Evolutionary conservation across 2,888 invertebrate species (phyloP).

Genomic region (Nowickia ferox): DNA sequence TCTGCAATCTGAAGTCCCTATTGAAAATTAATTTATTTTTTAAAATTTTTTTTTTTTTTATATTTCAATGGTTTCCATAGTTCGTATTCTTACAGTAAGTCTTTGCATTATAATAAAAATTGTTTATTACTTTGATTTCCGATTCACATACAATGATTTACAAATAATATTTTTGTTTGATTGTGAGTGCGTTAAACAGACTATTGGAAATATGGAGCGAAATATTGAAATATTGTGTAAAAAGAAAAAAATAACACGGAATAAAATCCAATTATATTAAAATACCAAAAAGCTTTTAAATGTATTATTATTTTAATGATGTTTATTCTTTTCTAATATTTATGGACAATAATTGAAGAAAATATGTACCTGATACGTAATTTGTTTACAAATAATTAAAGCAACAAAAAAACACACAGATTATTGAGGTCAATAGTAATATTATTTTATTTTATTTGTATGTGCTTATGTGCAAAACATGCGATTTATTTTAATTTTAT

Average conservation of each 20-base stretch:
- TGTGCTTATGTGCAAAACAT: no score
- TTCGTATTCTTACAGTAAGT: neutral
- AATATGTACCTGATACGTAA: no score
- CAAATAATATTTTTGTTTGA: constrained; percentile 39
- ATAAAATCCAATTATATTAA: neutral
- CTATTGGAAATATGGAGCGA: neutral
- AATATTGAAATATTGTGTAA: constrained; percentile 10
- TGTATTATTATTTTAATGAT: no score
- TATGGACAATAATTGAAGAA: no score
- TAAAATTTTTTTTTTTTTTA: constrained; percentile 6
- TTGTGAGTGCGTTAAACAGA: neutral
- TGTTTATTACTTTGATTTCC: constrained; percentile 60
- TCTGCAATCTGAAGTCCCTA: constrained; percentile 26
- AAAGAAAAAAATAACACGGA: neutral
- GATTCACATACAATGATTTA: constrained; percentile 23
- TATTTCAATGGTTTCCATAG: neutral
- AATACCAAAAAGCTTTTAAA: no score
- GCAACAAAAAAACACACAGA: no score
- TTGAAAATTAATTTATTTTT: constrained; percentile 36
- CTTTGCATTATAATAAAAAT: constrained; percentile 18
- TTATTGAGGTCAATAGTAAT: no score
- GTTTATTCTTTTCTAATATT: no score
- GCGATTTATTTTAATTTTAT: no score
- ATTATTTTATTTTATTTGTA: no score
- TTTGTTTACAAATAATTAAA: no score